Evolutionary conservation across 2,113 vertebrate genomes (phyloP).

Genomic region (Pantherophis guttatus): DNA sequence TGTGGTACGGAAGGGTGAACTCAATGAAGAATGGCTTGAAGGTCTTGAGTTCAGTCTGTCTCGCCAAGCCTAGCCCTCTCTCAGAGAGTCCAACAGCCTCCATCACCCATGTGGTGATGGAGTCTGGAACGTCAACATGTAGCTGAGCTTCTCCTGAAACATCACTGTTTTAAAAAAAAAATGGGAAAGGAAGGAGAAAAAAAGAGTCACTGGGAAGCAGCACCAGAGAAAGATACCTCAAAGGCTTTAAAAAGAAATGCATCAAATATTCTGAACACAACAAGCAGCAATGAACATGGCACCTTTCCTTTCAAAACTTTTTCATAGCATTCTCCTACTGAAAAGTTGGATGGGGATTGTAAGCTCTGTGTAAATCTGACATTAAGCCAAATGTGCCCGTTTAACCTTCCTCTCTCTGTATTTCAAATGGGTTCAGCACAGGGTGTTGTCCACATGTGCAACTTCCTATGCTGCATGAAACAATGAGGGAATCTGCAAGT

Average conservation of each 20-base stretch:
- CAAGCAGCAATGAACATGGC: not conserved
- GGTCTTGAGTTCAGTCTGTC: constrained; percentile 75
- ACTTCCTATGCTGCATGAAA: not conserved
- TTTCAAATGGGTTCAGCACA: not conserved
- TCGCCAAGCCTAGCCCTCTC: constrained; percentile 79
- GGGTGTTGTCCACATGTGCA: not conserved
- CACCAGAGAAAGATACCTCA: not conserved
- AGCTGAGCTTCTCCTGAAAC: constrained; percentile 77
- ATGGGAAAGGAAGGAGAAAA: too few relatives aligned
- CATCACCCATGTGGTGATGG: constrained; percentile 90
- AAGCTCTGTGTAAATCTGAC: not conserved
- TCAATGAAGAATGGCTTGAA: constrained; percentile 92
- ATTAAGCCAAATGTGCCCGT: not conserved
- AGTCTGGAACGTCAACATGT: constrained; percentile 80
- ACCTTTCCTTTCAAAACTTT: not conserved
- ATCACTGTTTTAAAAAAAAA: constrained; percentile 52
- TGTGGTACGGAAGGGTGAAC: constrained; percentile 81
- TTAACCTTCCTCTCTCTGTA: not conserved
- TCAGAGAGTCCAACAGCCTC: constrained; percentile 80
- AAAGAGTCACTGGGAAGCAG: too few relatives aligned
- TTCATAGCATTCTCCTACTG: not conserved
- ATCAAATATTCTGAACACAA: not conserved
- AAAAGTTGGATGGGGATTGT: not conserved
- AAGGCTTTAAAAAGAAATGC: not conserved
- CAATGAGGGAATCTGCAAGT: not conserved